A percentile compares a stretch with the other conserved stretches of the same genome.
These are phyloP conservation scores for Melinaea marsaeus DNA, from an alignment of 2,888 invertebrate species.

Conservation along the genomic window DNA sequence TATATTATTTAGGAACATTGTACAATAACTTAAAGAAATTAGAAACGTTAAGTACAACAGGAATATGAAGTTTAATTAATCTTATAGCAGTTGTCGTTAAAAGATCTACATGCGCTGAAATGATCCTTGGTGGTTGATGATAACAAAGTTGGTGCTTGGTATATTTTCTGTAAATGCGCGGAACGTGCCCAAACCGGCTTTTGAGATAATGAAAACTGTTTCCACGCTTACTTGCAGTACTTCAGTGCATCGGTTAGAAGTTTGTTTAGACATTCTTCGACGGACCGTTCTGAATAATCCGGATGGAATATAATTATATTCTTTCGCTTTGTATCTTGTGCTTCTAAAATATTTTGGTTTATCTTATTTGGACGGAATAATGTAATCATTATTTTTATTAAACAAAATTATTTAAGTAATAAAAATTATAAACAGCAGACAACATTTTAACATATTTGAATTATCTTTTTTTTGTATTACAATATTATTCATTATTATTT, in stretches of 20 bases:
- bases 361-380: too few species aligned
- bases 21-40: constrained; percentile 1
- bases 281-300: not conserved
- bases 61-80: constrained; percentile 19
- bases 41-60: constrained; percentile 14
- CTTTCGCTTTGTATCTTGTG: not conserved
- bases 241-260: constrained; percentile 17
- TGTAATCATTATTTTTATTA: too few species aligned
- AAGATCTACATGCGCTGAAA: constrained; percentile 24
- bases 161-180: constrained; percentile 32
- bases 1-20: too few species aligned
- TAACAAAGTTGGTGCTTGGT: constrained; percentile 22
- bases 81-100: constrained; percentile 24
- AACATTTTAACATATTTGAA: too few species aligned
- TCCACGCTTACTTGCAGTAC: constrained; percentile 12
- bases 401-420: too few species aligned
- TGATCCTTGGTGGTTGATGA: constrained; percentile 26
- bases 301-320: not conserved
- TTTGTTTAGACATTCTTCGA: constrained; percentile 14
- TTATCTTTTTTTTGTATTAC: too few species aligned
- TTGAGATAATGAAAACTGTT: constrained; percentile 32
- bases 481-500: too few species aligned
- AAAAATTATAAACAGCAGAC: too few species aligned
- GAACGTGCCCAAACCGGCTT: constrained; percentile 35
- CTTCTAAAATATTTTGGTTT: not conserved